Conservation (phyloP, 2,113 vertebrate genomes). For the Dasyornis broadbenti region DNA sequence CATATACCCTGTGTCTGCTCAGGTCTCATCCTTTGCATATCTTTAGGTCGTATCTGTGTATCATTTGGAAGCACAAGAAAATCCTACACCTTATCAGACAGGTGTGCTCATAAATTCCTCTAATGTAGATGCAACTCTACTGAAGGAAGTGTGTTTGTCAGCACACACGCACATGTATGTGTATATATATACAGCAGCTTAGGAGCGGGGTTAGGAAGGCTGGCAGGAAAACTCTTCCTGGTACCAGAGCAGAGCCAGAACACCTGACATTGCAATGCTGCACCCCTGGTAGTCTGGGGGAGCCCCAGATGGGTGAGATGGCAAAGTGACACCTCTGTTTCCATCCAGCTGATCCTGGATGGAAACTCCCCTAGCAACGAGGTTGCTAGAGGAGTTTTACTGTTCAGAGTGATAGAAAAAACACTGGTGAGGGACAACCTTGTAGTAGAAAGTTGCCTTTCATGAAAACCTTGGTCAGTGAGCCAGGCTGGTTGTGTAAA, state of each 20-base stretch:
- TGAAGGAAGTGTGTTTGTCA: not conserved
- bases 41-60: not conserved
- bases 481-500: not conserved
- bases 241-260: not conserved
- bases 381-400: not conserved
- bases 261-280: rapidly evolving
- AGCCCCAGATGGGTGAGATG: not conserved
- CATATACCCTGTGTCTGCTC: not conserved
- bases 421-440: not conserved
- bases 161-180: no score
- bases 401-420: not conserved
- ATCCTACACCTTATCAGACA: not conserved
- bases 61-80: not conserved
- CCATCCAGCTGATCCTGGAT: not conserved
- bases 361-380: no score
- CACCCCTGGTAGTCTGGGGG: not conserved
- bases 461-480: not conserved
- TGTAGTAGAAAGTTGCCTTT: not conserved
- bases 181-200: not conserved
- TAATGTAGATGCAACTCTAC: not conserved
- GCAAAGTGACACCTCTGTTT: not conserved
- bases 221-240: not conserved
- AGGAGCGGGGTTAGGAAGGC: not conserved
- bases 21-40: not conserved
- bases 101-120: not conserved